A percentile compares a stretch with the other conserved stretches of the same genome.
Conservation (phyloP, 2,888 invertebrate genomes). For the Euplagia quadripunctaria region DNA sequence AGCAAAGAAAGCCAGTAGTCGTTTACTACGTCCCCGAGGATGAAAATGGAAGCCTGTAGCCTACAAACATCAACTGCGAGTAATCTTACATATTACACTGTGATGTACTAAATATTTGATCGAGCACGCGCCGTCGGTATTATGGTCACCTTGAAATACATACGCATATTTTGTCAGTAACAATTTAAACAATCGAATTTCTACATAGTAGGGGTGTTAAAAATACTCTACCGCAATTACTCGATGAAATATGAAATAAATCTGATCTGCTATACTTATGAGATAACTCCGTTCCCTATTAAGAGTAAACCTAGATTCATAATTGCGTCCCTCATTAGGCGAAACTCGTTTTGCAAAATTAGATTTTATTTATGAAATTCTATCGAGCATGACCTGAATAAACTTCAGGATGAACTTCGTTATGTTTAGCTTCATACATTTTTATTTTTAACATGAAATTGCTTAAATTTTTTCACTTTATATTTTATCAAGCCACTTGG, state of each 20-base stretch:
- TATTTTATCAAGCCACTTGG: constrained; percentile 42
- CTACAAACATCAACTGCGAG: constrained; percentile 52
- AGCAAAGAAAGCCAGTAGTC: constrained; percentile 61
- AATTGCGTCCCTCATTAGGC: constrained; percentile 76
- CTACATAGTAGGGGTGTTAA: constrained; percentile 3
- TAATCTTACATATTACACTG: constrained; percentile 60
- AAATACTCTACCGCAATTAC: constrained; percentile 15
- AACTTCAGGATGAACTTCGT: constrained; percentile 48
- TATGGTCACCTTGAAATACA: constrained; percentile 43
- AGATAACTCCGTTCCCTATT: constrained; percentile 64
- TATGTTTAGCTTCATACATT: constrained; percentile 41
- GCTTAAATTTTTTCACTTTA: constrained; percentile 45
- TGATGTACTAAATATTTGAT: constrained; percentile 67
- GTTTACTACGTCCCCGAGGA: constrained; percentile 54
- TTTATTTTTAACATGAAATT: constrained; percentile 36
- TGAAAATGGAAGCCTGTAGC: constrained; percentile 59
- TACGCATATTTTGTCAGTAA: constrained; percentile 23
- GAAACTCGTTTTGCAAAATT: constrained; percentile 65
- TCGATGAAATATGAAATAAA: constrained; percentile 43
- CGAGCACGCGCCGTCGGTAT: constrained; percentile 53
- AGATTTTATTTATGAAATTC: constrained; percentile 72
- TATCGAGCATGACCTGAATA: constrained; percentile 61
- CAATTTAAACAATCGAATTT: constrained; percentile 24
- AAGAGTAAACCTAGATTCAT: constrained; percentile 66
- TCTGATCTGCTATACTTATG: constrained; percentile 61